Conservation (phyloP, 2,797 vertebrate genomes). For the Clarias pachynema region DNA sequence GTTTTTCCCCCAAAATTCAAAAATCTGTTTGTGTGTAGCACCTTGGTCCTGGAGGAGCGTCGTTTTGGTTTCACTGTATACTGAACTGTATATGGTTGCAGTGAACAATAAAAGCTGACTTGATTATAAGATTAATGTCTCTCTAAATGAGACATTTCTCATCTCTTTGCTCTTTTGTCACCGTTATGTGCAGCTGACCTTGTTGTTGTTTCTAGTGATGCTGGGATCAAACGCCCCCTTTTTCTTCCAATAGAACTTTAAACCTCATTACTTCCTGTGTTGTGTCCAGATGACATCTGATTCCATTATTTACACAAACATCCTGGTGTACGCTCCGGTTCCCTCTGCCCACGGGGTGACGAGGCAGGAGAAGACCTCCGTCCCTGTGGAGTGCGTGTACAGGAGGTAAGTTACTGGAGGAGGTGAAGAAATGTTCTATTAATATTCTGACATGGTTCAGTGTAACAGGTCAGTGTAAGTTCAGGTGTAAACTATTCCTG, state of each 20-base stretch:
- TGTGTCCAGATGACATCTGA: constrained; percentile 67
- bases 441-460: neutral
- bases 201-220: neutral
- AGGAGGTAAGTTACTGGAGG: constrained; percentile 59
- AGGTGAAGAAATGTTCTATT: neutral
- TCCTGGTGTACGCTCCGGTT: constrained; percentile 69
- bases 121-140: too few species aligned
- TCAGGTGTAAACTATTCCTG: neutral
- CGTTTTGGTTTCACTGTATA: too few species aligned
- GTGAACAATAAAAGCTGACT: too few species aligned
- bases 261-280: neutral
- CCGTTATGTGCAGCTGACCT: neutral
- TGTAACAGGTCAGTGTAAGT: neutral
- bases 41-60: too few species aligned
- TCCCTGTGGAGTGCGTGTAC: constrained; percentile 76
- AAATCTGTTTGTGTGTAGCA: too few species aligned
- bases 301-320: constrained; percentile 71
- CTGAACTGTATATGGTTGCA: too few species aligned
- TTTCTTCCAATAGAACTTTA: neutral
- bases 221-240: neutral
- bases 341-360: constrained; percentile 63
- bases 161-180: neutral
- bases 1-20: too few species aligned
- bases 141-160: neutral
- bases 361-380: constrained; percentile 67